Conservation (phyloP, 2,797 vertebrate species). For the Octomys mimax region DNA sequence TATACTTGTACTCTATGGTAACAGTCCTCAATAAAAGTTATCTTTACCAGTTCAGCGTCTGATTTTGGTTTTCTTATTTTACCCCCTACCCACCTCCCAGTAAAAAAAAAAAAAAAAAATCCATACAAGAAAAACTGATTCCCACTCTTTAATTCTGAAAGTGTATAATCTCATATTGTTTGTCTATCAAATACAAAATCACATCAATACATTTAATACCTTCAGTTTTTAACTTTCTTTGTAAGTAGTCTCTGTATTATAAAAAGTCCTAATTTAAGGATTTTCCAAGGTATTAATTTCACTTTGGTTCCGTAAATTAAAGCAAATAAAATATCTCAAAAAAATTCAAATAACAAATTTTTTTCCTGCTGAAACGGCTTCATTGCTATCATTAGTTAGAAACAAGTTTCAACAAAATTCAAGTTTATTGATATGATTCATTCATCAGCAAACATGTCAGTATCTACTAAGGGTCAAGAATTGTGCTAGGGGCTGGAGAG, state of each 20-base stretch:
- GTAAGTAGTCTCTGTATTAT: slow-evolving; percentile 12
- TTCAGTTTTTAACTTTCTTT: background rate
- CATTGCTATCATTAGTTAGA: slow-evolving; percentile 34
- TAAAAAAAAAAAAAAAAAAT: background rate
- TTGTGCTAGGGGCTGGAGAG: too few species aligned
- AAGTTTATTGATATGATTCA: slow-evolving; percentile 30
- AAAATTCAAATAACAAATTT: slow-evolving; percentile 56
- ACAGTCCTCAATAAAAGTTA: background rate
- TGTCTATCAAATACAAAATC: slow-evolving; percentile 23
- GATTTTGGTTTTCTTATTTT: background rate
- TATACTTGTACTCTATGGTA: background rate
- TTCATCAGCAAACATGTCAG: slow-evolving; percentile 25
- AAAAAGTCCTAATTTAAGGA: slow-evolving; percentile 19
- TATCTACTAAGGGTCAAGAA: slow-evolving; percentile 27
- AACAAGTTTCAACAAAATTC: slow-evolving; percentile 50
- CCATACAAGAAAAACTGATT: slow-evolving; percentile 4
- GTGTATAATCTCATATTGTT: slow-evolving; percentile 10
- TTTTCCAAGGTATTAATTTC: slow-evolving; percentile 45
- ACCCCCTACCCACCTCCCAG: background rate
- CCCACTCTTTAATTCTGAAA: slow-evolving; percentile 18
- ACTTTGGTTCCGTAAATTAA: slow-evolving; percentile 45
- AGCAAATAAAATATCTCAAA: slow-evolving; percentile 49
- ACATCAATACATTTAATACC: background rate
- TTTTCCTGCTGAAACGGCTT: slow-evolving; percentile 25
- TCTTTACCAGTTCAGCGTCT: background rate